Evolutionary conservation across 2,888 invertebrate species (phyloP).

Genomic region (Plemyria rubiginata): DNA sequence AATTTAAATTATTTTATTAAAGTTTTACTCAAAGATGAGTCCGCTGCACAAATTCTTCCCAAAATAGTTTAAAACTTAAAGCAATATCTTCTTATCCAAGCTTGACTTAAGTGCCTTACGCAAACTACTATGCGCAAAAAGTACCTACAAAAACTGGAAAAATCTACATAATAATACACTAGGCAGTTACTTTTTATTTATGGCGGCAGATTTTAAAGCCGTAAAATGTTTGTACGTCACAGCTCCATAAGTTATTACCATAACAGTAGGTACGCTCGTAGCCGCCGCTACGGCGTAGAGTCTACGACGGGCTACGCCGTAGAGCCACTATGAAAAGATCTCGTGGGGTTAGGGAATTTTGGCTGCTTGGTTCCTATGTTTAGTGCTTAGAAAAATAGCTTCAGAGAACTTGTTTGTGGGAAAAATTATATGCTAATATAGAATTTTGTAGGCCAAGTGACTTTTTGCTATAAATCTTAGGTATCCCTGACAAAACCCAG

Average conservation of each 20-base stretch:
- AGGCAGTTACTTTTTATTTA: slow-evolving; percentile 54
- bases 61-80: slow-evolving; percentile 5
- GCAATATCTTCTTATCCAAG: slow-evolving; percentile 11
- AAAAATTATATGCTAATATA: slow-evolving; percentile 20
- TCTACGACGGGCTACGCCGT: slow-evolving; percentile 31
- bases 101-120: slow-evolving; percentile 29
- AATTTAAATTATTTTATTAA: too few relatives aligned
- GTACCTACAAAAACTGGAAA: slow-evolving; percentile 45
- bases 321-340: slow-evolving; percentile 3
- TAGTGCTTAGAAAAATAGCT: neutral
- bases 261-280: slow-evolving; percentile 35
- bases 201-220: slow-evolving; percentile 49
- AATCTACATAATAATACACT: slow-evolving; percentile 53
- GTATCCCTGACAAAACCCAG: slow-evolving; percentile 11
- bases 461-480: slow-evolving; percentile 29
- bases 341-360: neutral
- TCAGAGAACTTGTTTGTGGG: neutral
- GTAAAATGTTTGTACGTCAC: slow-evolving; percentile 50
- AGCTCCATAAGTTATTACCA: slow-evolving; percentile 47
- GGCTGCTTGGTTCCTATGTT: neutral
- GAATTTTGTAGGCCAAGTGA: slow-evolving; percentile 28
- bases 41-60: neutral
- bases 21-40: too few relatives aligned
- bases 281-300: slow-evolving; percentile 37
- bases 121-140: slow-evolving; percentile 34